phyloP scores from a whole-genome alignment of 2,113 vertebrate species.

The Thamnophis sirtalis region DNA sequence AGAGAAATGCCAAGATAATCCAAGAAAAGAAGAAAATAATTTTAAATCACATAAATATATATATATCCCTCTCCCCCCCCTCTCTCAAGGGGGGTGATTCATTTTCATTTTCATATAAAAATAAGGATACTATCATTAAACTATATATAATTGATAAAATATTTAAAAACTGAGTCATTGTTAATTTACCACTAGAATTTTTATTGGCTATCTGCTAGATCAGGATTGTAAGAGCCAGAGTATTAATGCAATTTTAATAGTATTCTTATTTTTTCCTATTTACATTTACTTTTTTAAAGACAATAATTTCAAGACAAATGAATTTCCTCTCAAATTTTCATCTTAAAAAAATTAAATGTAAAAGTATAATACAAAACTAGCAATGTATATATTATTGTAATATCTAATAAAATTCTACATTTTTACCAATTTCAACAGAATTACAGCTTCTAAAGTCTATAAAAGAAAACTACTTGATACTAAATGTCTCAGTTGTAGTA shows the following conservation, averaged over 20 bases:
- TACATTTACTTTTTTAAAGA: not conserved
- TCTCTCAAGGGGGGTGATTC: not conserved
- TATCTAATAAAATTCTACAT: not conserved
- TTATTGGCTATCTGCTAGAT: not conserved
- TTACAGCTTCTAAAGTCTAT: not conserved
- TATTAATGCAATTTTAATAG: not conserved
- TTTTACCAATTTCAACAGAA: not conserved
- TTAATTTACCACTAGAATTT: not conserved
- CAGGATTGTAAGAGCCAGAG: not conserved
- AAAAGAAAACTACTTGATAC: not conserved
- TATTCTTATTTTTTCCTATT: not conserved
- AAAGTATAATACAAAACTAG: not conserved
- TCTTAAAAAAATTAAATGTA: not conserved
- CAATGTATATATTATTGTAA: not conserved
- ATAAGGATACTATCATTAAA: not conserved
- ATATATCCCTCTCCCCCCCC: too few species aligned
- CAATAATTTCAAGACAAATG: not conserved
- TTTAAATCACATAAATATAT: not conserved
- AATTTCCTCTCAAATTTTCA: not conserved
- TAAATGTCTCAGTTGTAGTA: not conserved
- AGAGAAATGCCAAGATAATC: constrained; percentile 21
- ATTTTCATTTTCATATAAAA: not conserved
- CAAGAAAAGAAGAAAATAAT: not conserved
- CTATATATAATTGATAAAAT: not conserved
- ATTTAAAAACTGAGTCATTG: not conserved